Evolutionary conservation across 2,888 invertebrate genomes (phyloP), one percentile per base, ranked within the genome.

Genomic region (Cistogaster globosa): DNA sequence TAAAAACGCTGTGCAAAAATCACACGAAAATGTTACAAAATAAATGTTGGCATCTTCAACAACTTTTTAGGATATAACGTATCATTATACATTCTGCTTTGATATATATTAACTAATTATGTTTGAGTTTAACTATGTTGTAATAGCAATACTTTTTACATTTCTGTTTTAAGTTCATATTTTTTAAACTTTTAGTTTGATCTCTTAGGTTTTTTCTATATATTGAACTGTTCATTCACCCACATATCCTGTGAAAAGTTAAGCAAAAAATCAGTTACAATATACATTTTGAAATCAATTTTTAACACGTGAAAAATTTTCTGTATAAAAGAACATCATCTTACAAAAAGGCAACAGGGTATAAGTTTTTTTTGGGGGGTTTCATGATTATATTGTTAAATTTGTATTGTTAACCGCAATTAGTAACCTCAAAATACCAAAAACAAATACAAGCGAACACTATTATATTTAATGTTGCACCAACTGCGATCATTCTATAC

Each of bases 371-470:
- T 67, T 62, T 77, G 2, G 2, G 22, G 48, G 51, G 67, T 55
- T 62, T 55, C 76, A 80, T 86, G 85, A 87, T 87, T 87, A 86
- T 87, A 87, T 87, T 87, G 86, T 87, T 87, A 84, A 87, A 86
- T 86, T 77, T 82, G 85, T 87, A 86, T 87, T 86, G 84, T 87
- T 86, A 87, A 86, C 86, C 86, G 86, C 87, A 87, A 87, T 87
- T 87, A 87, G 87, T 87, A 87, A 88, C 87, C 86, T 83, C 84
- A 71, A 84, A 87, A 87, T 86, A 82, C 87, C 86, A 84, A 84
- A 72, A 84, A 71, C 48, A 80, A 80, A 71, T 22, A 72, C 69
- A 75, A 69, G 67, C 72, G 62, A 69, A 72, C 74, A 36, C 60
- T 78, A 74, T 78, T 69, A 32, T 58, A 69, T 63, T 77, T 42